A percentile compares a stretch with the other conserved stretches of the same genome.
phyloP scores from a whole-genome alignment of 2,113 vertebrate species.

The Harpagus bidentatus region DNA sequence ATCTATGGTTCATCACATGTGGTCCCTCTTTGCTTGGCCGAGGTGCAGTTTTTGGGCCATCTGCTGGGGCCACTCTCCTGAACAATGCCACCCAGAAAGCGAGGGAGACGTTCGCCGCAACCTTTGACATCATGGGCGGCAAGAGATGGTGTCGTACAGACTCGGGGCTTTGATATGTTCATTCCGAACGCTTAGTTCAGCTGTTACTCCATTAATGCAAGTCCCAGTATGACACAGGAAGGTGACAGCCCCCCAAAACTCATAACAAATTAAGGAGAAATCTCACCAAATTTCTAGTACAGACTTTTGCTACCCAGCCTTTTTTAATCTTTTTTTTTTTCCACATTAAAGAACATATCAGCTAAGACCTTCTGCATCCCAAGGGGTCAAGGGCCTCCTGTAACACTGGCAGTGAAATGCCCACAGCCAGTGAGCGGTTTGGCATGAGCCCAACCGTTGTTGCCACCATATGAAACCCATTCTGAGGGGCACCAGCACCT shows the following conservation, averaged over 20 bases:
- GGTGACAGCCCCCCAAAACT: neutral
- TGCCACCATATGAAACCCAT: neutral
- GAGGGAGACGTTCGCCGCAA: conserved; percentile 48
- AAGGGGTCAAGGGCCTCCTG: neutral
- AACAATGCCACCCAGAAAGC: conserved; percentile 75
- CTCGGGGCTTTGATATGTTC: conserved; percentile 9
- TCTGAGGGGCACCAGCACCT: neutral
- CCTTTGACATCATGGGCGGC: conserved; percentile 70
- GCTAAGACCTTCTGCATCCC: neutral
- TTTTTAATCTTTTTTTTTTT: neutral
- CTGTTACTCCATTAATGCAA: conserved; percentile 54
- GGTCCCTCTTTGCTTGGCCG: conserved; percentile 65
- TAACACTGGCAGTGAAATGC: fast-evolving
- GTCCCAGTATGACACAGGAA: neutral
- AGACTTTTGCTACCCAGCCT: neutral
- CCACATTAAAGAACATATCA: neutral
- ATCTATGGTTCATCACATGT: conserved; percentile 69
- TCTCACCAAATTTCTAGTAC: neutral
- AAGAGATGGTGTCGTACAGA: conserved; percentile 29
- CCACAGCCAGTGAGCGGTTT: fast-evolving
- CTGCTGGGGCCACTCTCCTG: conserved; percentile 71
- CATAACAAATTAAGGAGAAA: neutral
- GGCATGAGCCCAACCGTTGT: fast-evolving
- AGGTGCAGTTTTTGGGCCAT: conserved; percentile 74
- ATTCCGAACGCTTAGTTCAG: conserved; percentile 32